Percentiles rank a stretch among this genome's conserved stretches.
These are phyloP conservation scores for Meda fulgida DNA, from an alignment of 2,797 vertebrate species.

Conservation along the genomic window DNA sequence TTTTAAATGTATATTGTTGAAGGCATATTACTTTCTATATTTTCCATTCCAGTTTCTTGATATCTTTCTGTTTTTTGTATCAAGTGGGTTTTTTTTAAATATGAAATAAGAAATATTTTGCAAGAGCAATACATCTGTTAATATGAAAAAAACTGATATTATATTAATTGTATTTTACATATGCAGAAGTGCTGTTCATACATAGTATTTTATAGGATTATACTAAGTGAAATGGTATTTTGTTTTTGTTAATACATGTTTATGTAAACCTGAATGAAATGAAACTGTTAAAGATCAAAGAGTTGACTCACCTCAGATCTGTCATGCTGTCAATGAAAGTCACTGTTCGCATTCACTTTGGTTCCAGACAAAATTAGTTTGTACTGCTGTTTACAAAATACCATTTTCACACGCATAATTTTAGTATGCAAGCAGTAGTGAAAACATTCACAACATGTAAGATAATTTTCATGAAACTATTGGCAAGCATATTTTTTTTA, in stretches of 20 bases:
- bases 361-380: not conserved
- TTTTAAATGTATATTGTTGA: slow-evolving; percentile 58
- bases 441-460: not conserved
- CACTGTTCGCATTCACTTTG: not conserved
- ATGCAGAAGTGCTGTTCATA: slow-evolving; percentile 15
- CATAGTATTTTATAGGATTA: slow-evolving; percentile 35
- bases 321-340: not conserved
- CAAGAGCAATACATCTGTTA: slow-evolving; percentile 49
- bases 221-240: not conserved
- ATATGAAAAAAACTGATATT: slow-evolving; percentile 73
- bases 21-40: slow-evolving; percentile 52
- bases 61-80: slow-evolving; percentile 19
- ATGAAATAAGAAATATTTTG: slow-evolving; percentile 37
- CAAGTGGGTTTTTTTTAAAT: not conserved
- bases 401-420: not conserved
- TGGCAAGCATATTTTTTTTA: not conserved
- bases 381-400: not conserved
- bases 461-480: not conserved
- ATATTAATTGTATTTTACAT: slow-evolving; percentile 47
- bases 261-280: slow-evolving; percentile 13
- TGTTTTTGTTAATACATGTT: slow-evolving; percentile 8
- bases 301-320: not conserved
- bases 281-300: not conserved
- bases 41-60: slow-evolving; percentile 42
- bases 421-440: not conserved